phyloP scores from a whole-genome alignment of 2,113 vertebrate species.

The Theristicus caerulescens region DNA sequence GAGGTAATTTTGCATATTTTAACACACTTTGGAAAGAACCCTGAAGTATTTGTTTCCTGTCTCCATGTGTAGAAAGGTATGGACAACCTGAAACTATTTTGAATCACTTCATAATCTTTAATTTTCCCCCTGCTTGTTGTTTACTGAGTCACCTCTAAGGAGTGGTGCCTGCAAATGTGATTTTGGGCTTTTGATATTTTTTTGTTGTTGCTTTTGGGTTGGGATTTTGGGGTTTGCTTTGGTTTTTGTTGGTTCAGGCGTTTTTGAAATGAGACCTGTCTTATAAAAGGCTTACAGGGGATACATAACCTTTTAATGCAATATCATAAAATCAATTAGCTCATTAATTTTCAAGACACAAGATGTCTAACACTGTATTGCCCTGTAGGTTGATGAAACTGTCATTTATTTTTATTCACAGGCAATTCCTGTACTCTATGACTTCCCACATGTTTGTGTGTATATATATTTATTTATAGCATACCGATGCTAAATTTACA shows the following conservation, averaged over 20 bases:
- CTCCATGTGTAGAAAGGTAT: not conserved
- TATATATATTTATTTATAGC: not conserved
- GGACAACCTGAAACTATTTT: not conserved
- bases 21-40: not conserved
- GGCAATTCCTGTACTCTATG: not conserved
- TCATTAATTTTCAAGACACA: not conserved
- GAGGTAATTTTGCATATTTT: not conserved
- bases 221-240: not conserved
- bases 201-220: not conserved
- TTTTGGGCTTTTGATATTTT: not conserved
- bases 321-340: not conserved
- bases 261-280: not conserved
- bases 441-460: not conserved
- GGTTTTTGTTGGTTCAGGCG: not conserved
- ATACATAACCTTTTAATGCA: not conserved
- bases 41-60: not conserved
- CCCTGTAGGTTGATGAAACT: not conserved
- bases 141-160: not conserved
- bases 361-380: not conserved
- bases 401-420: slow-evolving; percentile 45
- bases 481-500: slow-evolving; percentile 33
- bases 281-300: not conserved
- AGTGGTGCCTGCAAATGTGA: not conserved
- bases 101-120: not conserved
- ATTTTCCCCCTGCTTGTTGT: not conserved